These are phyloP conservation scores for Anarsia innoxiella DNA, from an alignment of 2,888 invertebrate species.

Conservation along the genomic window DNA sequence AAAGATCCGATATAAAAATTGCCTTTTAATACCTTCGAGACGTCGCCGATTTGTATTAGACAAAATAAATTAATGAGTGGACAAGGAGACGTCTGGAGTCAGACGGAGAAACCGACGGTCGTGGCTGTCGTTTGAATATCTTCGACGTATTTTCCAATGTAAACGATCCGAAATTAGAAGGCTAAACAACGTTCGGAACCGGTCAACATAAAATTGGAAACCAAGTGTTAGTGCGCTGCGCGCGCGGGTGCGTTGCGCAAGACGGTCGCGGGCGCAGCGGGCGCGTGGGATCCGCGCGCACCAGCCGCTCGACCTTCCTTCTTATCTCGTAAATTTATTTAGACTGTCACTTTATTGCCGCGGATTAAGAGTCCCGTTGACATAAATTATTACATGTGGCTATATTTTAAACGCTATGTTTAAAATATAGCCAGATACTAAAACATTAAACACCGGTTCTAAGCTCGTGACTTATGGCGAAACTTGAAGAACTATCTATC, in stretches of 20 bases:
- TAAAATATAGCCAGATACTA: conserved; percentile 38
- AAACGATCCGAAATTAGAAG: conserved; percentile 74
- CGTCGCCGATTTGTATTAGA: conserved; percentile 19
- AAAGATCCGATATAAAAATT: conserved; percentile 3
- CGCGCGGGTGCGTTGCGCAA: conserved; percentile 72
- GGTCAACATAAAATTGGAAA: conserved; percentile 76
- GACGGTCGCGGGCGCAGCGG: conserved; percentile 60
- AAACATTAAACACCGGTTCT: conserved; percentile 28
- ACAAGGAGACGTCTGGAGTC: no score
- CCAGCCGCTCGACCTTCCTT: conserved; percentile 35
- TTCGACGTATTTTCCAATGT: conserved; percentile 67
- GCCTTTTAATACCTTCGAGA: conserved; percentile 2
- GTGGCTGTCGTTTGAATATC: conserved; percentile 36
- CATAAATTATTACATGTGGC: conserved; percentile 55
- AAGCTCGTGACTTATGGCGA: conserved; percentile 17
- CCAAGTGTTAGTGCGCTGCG: conserved; percentile 68
- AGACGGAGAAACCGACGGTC: no score
- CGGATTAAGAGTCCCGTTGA: conserved; percentile 63
- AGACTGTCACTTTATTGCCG: conserved; percentile 53
- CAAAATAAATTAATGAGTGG: conserved; percentile 24
- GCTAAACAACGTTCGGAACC: conserved; percentile 70
- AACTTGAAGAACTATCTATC: conserved; percentile 5
- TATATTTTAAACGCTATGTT: no score
- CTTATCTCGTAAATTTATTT: conserved; percentile 37
- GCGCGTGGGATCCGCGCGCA: conserved; percentile 56